Base-by-base conservation (phyloP, 2,888 invertebrate genomes). In the Lobophora halterata region DNA sequence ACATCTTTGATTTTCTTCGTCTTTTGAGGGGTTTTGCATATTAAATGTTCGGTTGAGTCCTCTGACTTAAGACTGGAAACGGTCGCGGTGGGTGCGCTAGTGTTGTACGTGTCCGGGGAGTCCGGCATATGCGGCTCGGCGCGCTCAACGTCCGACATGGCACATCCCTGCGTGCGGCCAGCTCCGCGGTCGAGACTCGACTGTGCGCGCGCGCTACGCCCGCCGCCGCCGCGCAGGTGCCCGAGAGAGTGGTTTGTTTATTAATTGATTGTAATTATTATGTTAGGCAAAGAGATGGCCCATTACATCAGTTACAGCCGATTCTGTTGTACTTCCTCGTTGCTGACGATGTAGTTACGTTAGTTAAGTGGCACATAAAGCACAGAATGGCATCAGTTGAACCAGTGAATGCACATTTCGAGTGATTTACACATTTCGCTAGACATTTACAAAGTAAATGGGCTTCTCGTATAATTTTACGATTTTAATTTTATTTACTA, bases 1-100 rank as follows among this genome's bases (percentile, higher is more conserved):
- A 52, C 47, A 32, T 47, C 43, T 51, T 76, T 72, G 33, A 61
- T 56, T 35, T 60, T 65, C 26, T 68, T 71, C 5, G 52, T 61
- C 34, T 65, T 64, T 32, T 77, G 83, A 5, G 90, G 89, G 1
- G 87, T 79, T 57, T 89, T 89, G 57, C 88, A 88, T 39, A 91
- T 90, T 23, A 91, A 55, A 46, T 89, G 89, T 55, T 90, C 90
- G 2, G 89, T 89, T 10, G 90, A 90, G 64, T 87, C 81, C 60
- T 88, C 82, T 4, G 88, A 88, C 47, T 87, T 83, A 37, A 87
- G 67, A 55, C 85, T 85, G 63, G 88, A 86, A 40, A 87, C 80
- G 11, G 88, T 87, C 32, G 80, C 78, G 46, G 75, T 71, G 35
- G 77, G 64, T 43, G 68, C 65, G 28, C 52, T 53, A 13, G 60